phyloP scores from a whole-genome alignment of 1,140 invertebrate genomes.

The Polypedilum pembai region DNA sequence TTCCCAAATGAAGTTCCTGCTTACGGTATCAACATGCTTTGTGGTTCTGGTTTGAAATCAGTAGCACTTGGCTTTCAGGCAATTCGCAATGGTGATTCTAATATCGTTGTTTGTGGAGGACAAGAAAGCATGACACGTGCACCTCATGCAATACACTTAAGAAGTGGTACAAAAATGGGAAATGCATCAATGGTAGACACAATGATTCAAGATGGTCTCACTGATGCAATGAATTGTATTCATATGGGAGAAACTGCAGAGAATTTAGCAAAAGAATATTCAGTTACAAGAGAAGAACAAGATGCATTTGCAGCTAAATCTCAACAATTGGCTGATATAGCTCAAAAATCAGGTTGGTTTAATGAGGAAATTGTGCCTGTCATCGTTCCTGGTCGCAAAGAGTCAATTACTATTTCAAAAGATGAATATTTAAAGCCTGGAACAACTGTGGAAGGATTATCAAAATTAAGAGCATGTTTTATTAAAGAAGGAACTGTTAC shows the following conservation, averaged over 20 bases:
- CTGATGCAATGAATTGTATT: slow-evolving; percentile 67
- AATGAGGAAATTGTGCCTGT: slow-evolving; percentile 63
- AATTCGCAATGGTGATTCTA: slow-evolving; percentile 60
- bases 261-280: slow-evolving; percentile 66
- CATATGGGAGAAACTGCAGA: slow-evolving; percentile 85
- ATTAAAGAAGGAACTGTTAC: slow-evolving; percentile 61
- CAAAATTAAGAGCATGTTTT: slow-evolving; percentile 58
- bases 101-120: slow-evolving; percentile 71
- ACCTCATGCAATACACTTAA: slow-evolving; percentile 60
- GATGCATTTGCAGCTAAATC: slow-evolving; percentile 65
- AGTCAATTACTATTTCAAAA: slow-evolving; percentile 45
- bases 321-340: slow-evolving; percentile 60
- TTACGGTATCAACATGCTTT: slow-evolving; percentile 74
- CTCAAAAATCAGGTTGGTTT: slow-evolving; percentile 60
- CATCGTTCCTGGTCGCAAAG: slow-evolving; percentile 47
- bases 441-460: slow-evolving; percentile 52
- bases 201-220: slow-evolving; percentile 69
- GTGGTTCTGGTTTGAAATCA: slow-evolving; percentile 76
- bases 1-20: slow-evolving; percentile 65
- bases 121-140: slow-evolving; percentile 81
- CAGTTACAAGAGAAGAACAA: slow-evolving; percentile 64
- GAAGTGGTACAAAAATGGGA: slow-evolving; percentile 65
- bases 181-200: slow-evolving; percentile 58
- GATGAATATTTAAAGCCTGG: slow-evolving; percentile 64
- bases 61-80: slow-evolving; percentile 61